A percentile compares a stretch with the other conserved stretches of the same genome.
These are phyloP conservation scores for Peromyscus aztecus DNA, from an alignment of 2,797 vertebrate species.

Conservation along the genomic window DNA sequence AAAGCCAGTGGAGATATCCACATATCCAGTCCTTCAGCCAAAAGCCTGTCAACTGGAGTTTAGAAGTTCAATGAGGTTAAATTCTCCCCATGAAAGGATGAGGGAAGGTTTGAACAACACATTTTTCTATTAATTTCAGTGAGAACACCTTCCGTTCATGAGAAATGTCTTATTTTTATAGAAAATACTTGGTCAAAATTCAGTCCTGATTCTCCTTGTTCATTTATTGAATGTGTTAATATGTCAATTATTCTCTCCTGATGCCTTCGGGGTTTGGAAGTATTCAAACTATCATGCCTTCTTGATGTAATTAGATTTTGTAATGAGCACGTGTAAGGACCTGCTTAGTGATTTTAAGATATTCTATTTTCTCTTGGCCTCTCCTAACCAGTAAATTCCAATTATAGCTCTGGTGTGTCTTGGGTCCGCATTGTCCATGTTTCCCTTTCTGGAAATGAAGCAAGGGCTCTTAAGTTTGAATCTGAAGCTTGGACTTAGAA, in stretches of 20 bases:
- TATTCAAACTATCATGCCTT: conserved; percentile 78
- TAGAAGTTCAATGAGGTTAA: not conserved
- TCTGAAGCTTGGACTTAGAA: not conserved
- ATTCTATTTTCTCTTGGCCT: conserved; percentile 68
- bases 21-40: not conserved
- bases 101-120: not conserved
- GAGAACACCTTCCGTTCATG: conserved; percentile 2
- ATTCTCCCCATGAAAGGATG: conserved; percentile 1
- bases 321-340: conserved; percentile 71
- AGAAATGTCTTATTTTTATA: not conserved
- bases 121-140: conserved; percentile 25
- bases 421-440: not conserved
- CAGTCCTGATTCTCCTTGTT: conserved; percentile 15
- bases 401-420: conserved; percentile 14
- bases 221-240: conserved; percentile 68
- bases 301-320: conserved; percentile 74
- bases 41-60: not conserved
- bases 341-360: conserved; percentile 62
- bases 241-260: conserved; percentile 74
- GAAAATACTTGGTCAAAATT: conserved; percentile 60
- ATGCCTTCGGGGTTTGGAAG: conserved; percentile 76
- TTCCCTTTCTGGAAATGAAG: conserved; percentile 41
- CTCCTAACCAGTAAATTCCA: conserved; percentile 50
- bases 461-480: not conserved
- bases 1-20: not conserved